These are phyloP conservation scores for Aphelinus certus DNA, from an alignment of 1,140 invertebrate genomes.

Conservation along the genomic window DNA sequence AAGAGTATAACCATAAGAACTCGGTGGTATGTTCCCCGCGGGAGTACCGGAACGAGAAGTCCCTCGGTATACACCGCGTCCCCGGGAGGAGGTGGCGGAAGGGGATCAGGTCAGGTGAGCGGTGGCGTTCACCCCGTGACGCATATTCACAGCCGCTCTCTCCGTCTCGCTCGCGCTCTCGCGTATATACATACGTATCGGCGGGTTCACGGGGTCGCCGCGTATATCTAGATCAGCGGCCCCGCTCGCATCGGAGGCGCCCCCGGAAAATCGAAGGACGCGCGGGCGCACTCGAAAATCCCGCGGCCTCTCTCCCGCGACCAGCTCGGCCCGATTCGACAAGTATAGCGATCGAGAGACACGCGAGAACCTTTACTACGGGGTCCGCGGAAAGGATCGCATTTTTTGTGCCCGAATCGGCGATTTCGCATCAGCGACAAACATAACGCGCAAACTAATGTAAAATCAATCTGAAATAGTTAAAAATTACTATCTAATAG, in stretches of 20 bases:
- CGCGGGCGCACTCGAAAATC: neutral
- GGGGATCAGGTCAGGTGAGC: conserved; percentile 15
- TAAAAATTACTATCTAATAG: no score
- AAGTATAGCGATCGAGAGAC: no score
- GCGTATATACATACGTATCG: neutral
- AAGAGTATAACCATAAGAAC: no score
- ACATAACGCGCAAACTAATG: no score
- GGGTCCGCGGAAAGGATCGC: no score
- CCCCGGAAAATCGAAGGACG: conserved; percentile 38
- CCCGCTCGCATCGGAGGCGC: conserved; percentile 3
- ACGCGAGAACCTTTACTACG: no score
- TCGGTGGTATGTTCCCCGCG: neutral
- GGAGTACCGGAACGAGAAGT: neutral
- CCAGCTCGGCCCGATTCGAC: no score
- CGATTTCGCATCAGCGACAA: no score
- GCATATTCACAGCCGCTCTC: neutral
- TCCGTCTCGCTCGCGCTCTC: neutral
- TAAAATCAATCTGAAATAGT: no score
- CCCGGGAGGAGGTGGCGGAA: neutral
- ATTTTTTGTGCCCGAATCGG: no score
- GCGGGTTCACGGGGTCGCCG: conserved; percentile 33
- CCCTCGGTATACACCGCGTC: neutral
- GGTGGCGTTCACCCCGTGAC: conserved; percentile 12
- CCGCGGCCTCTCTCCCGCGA: neutral
- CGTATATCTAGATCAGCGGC: conserved; percentile 32